Conservation (phyloP, 2,797 vertebrate genomes). For the Salarias fasciatus region DNA sequence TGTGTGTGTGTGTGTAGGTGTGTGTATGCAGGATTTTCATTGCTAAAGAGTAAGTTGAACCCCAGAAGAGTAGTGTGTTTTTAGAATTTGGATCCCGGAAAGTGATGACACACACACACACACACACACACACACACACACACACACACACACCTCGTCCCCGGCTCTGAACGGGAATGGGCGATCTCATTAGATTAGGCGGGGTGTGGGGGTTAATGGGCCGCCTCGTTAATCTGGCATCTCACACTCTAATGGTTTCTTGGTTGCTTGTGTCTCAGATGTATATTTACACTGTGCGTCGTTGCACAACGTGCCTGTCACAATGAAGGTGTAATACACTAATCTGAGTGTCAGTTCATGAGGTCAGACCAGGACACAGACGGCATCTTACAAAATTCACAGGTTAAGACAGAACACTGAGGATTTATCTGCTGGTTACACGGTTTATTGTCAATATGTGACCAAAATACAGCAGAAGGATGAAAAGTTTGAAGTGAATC, state of each 20-base stretch:
- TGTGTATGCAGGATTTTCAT: too few relatives aligned
- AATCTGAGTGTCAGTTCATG: slow-evolving; percentile 8
- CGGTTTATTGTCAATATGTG: too few relatives aligned
- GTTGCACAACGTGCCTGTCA: slow-evolving; percentile 1
- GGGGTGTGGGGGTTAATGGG: slow-evolving; percentile 53
- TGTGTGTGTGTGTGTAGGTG: too few relatives aligned
- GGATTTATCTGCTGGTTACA: not conserved
- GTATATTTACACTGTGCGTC: not conserved
- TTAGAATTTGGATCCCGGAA: too few relatives aligned
- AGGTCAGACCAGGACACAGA: not conserved
- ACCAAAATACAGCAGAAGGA: too few relatives aligned
- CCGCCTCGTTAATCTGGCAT: slow-evolving; percentile 48
- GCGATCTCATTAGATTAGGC: slow-evolving; percentile 46
- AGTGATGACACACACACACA: slow-evolving; percentile 31
- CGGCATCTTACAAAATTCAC: not conserved
- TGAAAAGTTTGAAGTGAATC: too few relatives aligned
- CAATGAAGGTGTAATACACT: slow-evolving; percentile 33
- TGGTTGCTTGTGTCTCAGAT: slow-evolving; percentile 28
- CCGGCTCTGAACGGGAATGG: slow-evolving; percentile 16
- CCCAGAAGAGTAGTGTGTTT: too few relatives aligned
- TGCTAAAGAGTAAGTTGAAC: too few relatives aligned
- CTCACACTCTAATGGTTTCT: slow-evolving; percentile 38
- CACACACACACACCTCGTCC: too few relatives aligned
- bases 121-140: slow-evolving; percentile 23
- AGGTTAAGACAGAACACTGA: not conserved